Percentiles rank a stretch among this genome's conserved stretches.
Conservation (phyloP, 1,140 invertebrate genomes). For the Cherax destructor region DNA sequence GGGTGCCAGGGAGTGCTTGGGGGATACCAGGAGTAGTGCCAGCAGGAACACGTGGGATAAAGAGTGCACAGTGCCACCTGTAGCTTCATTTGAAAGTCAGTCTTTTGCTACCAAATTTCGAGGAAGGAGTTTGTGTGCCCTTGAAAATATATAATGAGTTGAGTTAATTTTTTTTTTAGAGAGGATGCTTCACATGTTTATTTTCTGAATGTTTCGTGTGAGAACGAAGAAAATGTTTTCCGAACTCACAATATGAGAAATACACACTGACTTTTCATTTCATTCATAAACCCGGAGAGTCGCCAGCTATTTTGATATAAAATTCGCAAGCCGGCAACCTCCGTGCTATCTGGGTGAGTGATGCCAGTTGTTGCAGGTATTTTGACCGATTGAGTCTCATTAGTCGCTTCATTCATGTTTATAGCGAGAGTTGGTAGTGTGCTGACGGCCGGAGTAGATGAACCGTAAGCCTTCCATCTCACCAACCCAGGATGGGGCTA, state of each 20-base stretch:
- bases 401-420: slow-evolving; percentile 50
- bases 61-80: slow-evolving; percentile 22
- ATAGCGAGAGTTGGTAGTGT: slow-evolving; percentile 16
- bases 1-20: not conserved
- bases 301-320: slow-evolving; percentile 6
- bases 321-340: slow-evolving; percentile 23
- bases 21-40: not conserved
- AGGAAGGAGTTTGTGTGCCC: not conserved
- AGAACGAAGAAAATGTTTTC: not conserved
- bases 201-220: not conserved
- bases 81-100: not conserved
- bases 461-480: not conserved
- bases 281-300: not conserved
- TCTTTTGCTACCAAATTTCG: not conserved
- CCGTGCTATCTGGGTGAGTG: slow-evolving; percentile 23
- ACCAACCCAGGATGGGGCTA: not conserved
- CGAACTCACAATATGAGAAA: not conserved
- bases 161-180: not conserved
- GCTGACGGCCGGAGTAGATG: not conserved
- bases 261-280: not conserved
- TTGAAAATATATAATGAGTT: not conserved
- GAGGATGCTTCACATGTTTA: not conserved
- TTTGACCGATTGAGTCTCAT: slow-evolving; percentile 38
- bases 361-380: slow-evolving; percentile 31
- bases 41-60: slow-evolving; percentile 15